Evolutionary conservation across 2,797 vertebrate genomes (phyloP), one percentile per base, ranked within the genome.

Genomic region (Acrocephalus scirpaceus): DNA sequence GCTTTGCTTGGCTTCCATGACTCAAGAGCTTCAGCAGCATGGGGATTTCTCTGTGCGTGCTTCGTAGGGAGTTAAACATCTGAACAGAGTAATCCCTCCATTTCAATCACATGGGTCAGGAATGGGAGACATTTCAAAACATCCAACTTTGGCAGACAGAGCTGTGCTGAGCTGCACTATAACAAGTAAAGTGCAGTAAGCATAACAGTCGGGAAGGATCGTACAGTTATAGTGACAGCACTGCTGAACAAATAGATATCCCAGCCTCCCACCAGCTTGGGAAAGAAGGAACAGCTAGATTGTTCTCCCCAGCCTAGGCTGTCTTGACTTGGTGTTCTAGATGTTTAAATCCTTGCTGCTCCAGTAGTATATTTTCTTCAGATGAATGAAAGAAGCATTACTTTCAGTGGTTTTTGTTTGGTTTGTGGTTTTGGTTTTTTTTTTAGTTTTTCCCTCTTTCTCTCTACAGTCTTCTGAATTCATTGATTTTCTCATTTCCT

Each of bases 401-500:
- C 32, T 91, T 94, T 93, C 83, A 29, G 17, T 19, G 32, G 19
- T 58, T 58, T 53, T 57, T 71, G 58, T 60, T 84, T 53, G 16
- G 53, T 25, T 50, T 83, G 57, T 6, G 7, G 0, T 3, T 20
- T 44, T 30, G 44, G 30, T 21, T 11, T 12, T 17, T 13, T 34
- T 30, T 72, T 14, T 13, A 16, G 3, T 4, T 36, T 5, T 2
- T 0, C 4, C 8, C 11, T 2, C 14, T 19, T 73, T 83, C 32
- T 92, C 38, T 88, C 61, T 74, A 30, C 29, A 71, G 65, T 85
- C 88, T 70, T 93, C 72, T 91, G 71, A 74, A 80, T 94, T 73
- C 77, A 93, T 95, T 84, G 85, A 92, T 93, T 93, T 86, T 88
- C 73, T 94, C 92, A 92, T 86, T 97, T 97, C 90, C 71, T 75